Conservation (phyloP, 1,140 invertebrate genomes). For the Globodera rostochiensis region DNA sequence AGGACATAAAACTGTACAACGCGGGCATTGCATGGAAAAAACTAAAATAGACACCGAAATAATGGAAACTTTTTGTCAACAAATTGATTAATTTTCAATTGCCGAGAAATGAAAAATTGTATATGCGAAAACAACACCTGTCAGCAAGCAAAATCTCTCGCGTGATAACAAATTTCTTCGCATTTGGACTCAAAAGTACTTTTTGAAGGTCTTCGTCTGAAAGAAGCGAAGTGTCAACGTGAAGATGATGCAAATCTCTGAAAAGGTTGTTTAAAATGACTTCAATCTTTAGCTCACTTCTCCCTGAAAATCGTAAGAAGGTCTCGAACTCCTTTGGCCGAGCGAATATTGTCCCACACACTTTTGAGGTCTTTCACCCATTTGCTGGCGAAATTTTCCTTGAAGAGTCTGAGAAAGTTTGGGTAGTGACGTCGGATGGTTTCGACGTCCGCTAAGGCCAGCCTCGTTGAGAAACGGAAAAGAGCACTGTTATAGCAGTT, state of each 20-base stretch:
- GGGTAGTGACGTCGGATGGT: conserved; percentile 27
- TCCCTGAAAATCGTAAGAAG: neutral
- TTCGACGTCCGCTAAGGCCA: conserved; percentile 18
- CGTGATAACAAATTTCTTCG: conserved; percentile 34
- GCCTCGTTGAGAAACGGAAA: conserved; percentile 25
- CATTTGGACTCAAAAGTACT: conserved; percentile 33
- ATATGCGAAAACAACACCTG: conserved; percentile 21
- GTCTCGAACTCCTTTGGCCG: neutral
- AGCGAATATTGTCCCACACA: conserved; percentile 3
- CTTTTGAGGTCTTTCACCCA: conserved; percentile 22
- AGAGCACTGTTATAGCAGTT: neutral
- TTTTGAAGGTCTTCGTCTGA: conserved; percentile 28
- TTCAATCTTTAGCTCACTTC: conserved; percentile 8
- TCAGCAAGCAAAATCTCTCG: conserved; percentile 37
- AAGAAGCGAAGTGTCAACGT: conserved; percentile 21
- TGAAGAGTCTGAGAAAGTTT: conserved; percentile 27
- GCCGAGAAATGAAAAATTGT: conserved; percentile 1
- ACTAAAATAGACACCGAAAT: neutral
- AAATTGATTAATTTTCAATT: neutral
- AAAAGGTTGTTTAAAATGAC: neutral
- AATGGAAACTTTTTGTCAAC: neutral
- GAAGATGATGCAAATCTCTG: neutral
- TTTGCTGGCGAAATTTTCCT: conserved; percentile 12
- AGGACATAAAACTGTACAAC: neutral
- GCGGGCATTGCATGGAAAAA: neutral